Evolutionary conservation across 1,140 invertebrate genomes (phyloP).

Genomic region (Tetraneura akinire): DNA sequence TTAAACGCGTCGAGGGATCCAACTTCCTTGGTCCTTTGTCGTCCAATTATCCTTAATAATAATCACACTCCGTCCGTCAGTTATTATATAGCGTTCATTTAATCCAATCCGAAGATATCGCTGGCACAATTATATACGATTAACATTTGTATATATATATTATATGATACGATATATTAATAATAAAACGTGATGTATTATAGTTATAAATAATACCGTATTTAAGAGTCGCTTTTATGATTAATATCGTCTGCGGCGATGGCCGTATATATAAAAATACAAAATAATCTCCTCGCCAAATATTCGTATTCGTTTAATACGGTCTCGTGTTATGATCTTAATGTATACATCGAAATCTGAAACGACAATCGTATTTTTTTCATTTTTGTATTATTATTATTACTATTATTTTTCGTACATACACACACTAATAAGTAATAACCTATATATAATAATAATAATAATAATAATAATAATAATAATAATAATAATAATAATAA

Average conservation of each 20-base stretch:
- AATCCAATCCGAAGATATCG: slow-evolving; percentile 8
- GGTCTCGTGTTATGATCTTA: background rate
- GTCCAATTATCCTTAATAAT: slow-evolving; percentile 47
- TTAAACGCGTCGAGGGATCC: slow-evolving; percentile 30
- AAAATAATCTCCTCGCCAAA: background rate
- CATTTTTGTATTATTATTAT: background rate
- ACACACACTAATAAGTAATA: slow-evolving; percentile 7
- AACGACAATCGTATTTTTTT: slow-evolving; percentile 45
- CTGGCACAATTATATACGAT: too few relatives aligned
- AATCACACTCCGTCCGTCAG: background rate
- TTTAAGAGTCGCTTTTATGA: too few relatives aligned
- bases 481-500: too few relatives aligned
- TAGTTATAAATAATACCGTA: too few relatives aligned
- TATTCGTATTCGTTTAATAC: background rate
- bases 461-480: too few relatives aligned
- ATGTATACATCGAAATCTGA: slow-evolving; percentile 26
- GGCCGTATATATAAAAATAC: background rate
- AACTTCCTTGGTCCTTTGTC: slow-evolving; percentile 44
- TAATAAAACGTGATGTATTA: background rate
- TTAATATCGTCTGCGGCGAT: too few relatives aligned
- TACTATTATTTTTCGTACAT: background rate
- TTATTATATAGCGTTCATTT: slow-evolving; percentile 31
- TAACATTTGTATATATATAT: too few relatives aligned
- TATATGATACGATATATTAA: background rate
- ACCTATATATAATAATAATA: background rate